Conservation (phyloP, 2,888 invertebrate species). For the Carterocephalus palaemon region DNA sequence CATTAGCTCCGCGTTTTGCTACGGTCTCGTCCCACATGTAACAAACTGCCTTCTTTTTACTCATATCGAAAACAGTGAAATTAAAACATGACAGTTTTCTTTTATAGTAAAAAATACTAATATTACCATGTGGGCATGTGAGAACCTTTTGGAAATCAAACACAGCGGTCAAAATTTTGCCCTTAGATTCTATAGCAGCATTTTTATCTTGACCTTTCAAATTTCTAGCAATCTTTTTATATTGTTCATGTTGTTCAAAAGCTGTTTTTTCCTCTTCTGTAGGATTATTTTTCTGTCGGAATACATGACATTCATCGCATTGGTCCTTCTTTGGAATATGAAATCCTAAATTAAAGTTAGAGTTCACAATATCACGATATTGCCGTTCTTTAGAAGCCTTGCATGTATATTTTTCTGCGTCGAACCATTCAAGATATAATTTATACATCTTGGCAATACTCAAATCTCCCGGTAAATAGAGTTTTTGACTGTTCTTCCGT, state of each 20-base stretch:
- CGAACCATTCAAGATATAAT: constrained; percentile 26
- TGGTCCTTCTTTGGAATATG: constrained; percentile 1
- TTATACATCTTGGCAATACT: constrained; percentile 29
- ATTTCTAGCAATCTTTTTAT: background rate
- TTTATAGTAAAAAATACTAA: constrained; percentile 28
- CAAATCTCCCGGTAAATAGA: constrained; percentile 14
- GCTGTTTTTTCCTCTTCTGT: background rate
- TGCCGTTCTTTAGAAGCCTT: background rate
- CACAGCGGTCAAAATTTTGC: background rate
- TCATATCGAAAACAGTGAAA: constrained; percentile 21
- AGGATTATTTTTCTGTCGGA: background rate
- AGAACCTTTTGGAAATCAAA: constrained; percentile 25
- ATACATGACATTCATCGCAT: constrained; percentile 2
- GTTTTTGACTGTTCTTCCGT: constrained; percentile 22
- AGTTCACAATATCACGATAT: background rate
- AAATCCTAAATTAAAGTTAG: background rate
- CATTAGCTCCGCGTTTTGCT: constrained; percentile 34
- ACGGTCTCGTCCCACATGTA: constrained; percentile 35
- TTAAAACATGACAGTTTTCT: constrained; percentile 21
- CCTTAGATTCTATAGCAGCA: background rate
- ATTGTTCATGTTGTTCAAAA: background rate
- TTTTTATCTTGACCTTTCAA: background rate
- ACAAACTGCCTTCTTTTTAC: constrained; percentile 29
- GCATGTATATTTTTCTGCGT: constrained; percentile 1
- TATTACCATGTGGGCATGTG: constrained; percentile 21